phyloP scores from a whole-genome alignment of 2,113 vertebrate genomes.

The Lophius piscatorius region DNA sequence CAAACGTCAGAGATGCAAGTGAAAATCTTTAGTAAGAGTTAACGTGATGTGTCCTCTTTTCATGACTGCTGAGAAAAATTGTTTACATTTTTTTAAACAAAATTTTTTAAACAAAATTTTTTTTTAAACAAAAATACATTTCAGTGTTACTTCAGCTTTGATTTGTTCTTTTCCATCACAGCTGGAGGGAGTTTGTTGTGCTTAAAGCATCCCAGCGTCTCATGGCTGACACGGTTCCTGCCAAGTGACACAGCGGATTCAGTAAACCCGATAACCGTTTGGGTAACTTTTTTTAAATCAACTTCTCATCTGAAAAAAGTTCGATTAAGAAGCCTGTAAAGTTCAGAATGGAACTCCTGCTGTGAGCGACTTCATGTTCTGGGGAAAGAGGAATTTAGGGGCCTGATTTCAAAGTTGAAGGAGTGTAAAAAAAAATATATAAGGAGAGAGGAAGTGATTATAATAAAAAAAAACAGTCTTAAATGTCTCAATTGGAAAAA shows the following conservation, averaged over 20 bases:
- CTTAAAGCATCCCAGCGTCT: slow-evolving; percentile 26
- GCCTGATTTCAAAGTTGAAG: slow-evolving; percentile 17
- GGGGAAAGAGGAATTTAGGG: not conserved
- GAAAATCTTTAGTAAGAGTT: slow-evolving; percentile 4
- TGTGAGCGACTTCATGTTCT: not conserved
- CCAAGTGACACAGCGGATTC: slow-evolving; percentile 25
- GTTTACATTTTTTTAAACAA: slow-evolving; percentile 38
- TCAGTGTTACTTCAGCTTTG: slow-evolving; percentile 16
- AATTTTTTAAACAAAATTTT: slow-evolving; percentile 17
- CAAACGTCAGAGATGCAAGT: slow-evolving; percentile 19
- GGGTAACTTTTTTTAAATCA: slow-evolving; percentile 26
- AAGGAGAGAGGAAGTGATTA: not conserved
- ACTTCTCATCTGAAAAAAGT: slow-evolving; percentile 12
- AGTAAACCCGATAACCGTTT: slow-evolving; percentile 27
- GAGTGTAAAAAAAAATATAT: not conserved
- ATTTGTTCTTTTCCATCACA: slow-evolving; percentile 55
- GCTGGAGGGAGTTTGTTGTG: slow-evolving; percentile 25
- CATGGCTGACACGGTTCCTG: slow-evolving; percentile 17
- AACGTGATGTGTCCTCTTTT: not conserved
- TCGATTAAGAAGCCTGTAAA: slow-evolving; percentile 10
- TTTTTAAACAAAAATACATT: slow-evolving; percentile 30
- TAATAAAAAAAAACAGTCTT: not conserved
- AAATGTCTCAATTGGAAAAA: too few species aligned
- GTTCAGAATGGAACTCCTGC: slow-evolving; percentile 16
- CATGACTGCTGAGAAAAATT: slow-evolving; percentile 18